Evolutionary conservation across 2,888 invertebrate species (phyloP).

Genomic region (Apamea sordens): DNA sequence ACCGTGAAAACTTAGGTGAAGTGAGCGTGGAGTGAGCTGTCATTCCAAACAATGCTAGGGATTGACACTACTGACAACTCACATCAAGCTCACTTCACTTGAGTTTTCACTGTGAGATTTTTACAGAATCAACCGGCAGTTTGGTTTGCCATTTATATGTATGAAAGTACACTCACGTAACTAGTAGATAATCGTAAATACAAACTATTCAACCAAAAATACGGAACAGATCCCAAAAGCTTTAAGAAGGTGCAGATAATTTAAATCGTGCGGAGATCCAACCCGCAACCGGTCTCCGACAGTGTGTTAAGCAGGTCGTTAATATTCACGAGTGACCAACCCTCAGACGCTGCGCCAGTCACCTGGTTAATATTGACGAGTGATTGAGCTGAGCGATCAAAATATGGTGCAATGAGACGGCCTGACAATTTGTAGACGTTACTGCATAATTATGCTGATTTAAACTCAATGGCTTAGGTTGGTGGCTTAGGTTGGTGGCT

Average conservation of each 20-base stretch:
- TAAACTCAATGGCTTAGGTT: not conserved
- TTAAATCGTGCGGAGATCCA: not conserved
- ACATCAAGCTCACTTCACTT: too few relatives aligned
- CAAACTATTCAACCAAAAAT: not conserved
- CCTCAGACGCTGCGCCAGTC: conserved; percentile 9
- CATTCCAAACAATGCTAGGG: too few relatives aligned
- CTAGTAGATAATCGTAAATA: not conserved
- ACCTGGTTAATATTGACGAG: conserved; percentile 23
- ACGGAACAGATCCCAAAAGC: not conserved
- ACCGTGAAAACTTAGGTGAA: too few relatives aligned
- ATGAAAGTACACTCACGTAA: too few relatives aligned
- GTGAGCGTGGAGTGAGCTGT: too few relatives aligned
- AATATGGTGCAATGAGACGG: conserved; percentile 24
- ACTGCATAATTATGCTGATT: not conserved
- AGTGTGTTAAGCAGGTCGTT: conserved; percentile 21
- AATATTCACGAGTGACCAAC: conserved; percentile 28
- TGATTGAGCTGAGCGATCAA: conserved; percentile 5
- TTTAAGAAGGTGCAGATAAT: not conserved
- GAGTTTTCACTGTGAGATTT: too few relatives aligned
- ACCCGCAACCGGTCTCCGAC: not conserved
- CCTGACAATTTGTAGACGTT: conserved; percentile 6
- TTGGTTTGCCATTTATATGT: not conserved
- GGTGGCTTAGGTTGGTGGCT: not conserved
- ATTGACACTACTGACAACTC: too few relatives aligned
- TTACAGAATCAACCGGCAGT: too few relatives aligned